Evolutionary conservation across 2,797 vertebrate genomes (phyloP).

Genomic region (Podarcis lilfordi): DNA sequence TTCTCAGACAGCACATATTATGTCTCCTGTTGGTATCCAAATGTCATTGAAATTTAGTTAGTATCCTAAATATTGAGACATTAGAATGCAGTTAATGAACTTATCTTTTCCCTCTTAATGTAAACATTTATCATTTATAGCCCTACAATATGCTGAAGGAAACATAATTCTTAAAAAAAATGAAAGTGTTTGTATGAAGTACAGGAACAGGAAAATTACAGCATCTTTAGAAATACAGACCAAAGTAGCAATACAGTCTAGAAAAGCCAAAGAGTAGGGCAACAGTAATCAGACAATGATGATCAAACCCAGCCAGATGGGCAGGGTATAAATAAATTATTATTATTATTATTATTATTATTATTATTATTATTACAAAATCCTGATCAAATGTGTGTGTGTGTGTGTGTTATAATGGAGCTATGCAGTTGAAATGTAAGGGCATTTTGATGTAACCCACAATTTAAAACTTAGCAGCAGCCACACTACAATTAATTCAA

Average conservation of each 20-base stretch:
- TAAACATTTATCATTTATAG: not conserved
- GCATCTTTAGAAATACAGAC: constrained; percentile 32
- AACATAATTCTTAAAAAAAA: constrained; percentile 33
- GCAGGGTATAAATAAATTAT: too few relatives aligned
- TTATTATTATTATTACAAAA: constrained; percentile 13
- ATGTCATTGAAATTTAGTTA: constrained; percentile 3
- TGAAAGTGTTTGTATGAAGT: constrained; percentile 9
- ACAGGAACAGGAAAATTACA: not conserved
- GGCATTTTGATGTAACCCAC: not conserved
- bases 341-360: too few relatives aligned
- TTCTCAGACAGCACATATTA: constrained; percentile 19
- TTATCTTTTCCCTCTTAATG: not conserved
- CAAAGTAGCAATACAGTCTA: constrained; percentile 43
- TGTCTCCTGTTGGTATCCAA: not conserved
- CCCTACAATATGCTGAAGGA: not conserved
- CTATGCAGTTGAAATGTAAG: not conserved
- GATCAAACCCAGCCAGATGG: not conserved
- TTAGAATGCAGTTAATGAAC: constrained; percentile 9
- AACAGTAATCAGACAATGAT: constrained; percentile 29
- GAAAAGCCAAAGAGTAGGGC: constrained; percentile 47
- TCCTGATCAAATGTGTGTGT: not conserved
- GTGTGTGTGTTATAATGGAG: not conserved
- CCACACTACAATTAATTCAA: constrained; percentile 8
- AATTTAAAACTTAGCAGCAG: not conserved
- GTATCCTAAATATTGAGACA: constrained; percentile 10